Percentiles rank a stretch among this genome's conserved stretches.
These are phyloP conservation scores for Arizona elegans DNA, from an alignment of 2,113 vertebrate species.

Conservation along the genomic window DNA sequence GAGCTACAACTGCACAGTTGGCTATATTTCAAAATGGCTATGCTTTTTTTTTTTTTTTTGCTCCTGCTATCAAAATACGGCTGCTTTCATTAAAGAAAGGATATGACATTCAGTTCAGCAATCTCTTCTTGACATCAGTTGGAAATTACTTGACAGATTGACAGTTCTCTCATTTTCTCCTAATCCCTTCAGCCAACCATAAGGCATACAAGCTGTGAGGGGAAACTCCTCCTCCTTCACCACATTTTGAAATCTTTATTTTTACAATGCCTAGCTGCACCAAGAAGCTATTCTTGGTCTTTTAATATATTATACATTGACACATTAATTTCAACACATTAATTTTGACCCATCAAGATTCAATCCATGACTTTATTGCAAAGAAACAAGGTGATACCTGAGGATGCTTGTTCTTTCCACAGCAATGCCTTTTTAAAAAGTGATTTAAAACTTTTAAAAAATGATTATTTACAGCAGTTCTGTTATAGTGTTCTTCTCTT, in stretches of 20 bases:
- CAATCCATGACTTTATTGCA: background rate
- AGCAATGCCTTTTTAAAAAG: background rate
- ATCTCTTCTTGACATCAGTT: conserved; percentile 45
- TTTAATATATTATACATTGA: conserved; percentile 32
- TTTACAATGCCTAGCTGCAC: conserved; percentile 36
- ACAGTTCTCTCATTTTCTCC: conserved; percentile 56
- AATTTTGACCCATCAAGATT: conserved; percentile 17
- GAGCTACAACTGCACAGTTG: background rate
- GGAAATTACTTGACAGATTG: conserved; percentile 45
- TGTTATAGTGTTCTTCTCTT: background rate
- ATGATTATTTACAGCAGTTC: background rate
- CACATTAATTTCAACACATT: background rate
- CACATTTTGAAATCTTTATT: conserved; percentile 37
- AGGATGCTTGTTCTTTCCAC: background rate
- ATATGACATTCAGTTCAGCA: conserved; percentile 32
- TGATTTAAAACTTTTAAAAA: too few species aligned
- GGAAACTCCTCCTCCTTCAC: conserved; percentile 41
- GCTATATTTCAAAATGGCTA: background rate
- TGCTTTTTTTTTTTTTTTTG: background rate
- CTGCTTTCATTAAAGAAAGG: conserved; percentile 24
- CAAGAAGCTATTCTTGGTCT: conserved; percentile 15
- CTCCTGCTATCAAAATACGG: background rate
- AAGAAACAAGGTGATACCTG: background rate
- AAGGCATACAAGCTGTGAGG: conserved; percentile 52
- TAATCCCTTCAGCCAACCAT: conserved; percentile 51